Evolutionary conservation across 2,113 vertebrate genomes (phyloP), one percentile per base, ranked within the genome.

Genomic region (Megaceryle torquata): DNA sequence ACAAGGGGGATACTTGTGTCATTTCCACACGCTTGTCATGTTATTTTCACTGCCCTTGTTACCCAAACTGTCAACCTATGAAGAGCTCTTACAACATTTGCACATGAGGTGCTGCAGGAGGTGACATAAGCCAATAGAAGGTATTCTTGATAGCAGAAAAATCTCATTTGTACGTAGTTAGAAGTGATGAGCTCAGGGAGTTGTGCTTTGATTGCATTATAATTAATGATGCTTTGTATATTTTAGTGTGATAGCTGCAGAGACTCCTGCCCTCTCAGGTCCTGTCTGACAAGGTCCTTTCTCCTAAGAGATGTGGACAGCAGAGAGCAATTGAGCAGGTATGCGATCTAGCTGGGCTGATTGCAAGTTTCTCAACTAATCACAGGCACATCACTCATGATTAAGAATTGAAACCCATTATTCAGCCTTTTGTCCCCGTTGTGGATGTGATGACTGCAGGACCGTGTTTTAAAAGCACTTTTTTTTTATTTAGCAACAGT

Each of bases 121-220:
- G 87, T 95, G 93, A 91, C 94, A 96, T 43, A 60, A 90, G 78
- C 80, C 95, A 97, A 96, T 96, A 78, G 90, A 91, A 92, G 78
- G 85, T 95, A 90, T 87, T 97, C 64, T 63, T 48, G 71, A 75
- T 90, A 96, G 93, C 56, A 96, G 95, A 93, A 87, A 13, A 91
- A 88, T 94, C 91, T 96, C 69, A 87, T 97, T 97, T 97, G 91
- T 93, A 78, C 9, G 0, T 67, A 61, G 86, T 43, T 53, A 29
- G 75, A 89, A 89, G 46, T 39, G 87, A 89, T 15, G 70, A 96
- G 86, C 80, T 92, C 37, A 39, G 85, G 92, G 89, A 89, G 65
- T 83, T 76, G 87, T 4, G 60, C 86, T 95, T 96, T 94, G 94
- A 91, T 95, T 96, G 95, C 12, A 5, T 91, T 97, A 57, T 91